Base-by-base conservation (phyloP, 2,113 vertebrate species). In the Myxocyprinus asiaticus region DNA sequence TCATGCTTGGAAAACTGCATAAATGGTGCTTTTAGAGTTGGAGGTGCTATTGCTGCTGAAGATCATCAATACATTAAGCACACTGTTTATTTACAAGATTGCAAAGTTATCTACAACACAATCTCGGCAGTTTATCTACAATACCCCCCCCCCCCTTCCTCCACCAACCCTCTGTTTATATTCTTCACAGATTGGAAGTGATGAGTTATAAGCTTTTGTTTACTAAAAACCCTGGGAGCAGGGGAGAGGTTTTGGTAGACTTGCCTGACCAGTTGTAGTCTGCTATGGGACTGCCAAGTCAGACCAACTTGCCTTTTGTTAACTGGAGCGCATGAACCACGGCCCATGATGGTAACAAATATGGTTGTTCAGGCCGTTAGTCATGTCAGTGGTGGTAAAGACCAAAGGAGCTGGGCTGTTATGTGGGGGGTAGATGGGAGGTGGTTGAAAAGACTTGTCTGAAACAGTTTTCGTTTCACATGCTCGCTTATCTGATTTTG, bases 281-380 rank as follows among this genome's bases (percentile, higher is more conserved):
- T 92, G 88, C 88, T 74, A 85, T 88, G 88, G 88, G 85, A 86
- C 88, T 89, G 87, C 86, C 88, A 93, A 91, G 86, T 86, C 22
- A 33, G 22, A 1, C 22, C 22, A 33, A 33, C 22, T 33, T 91
- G 91, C 90, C 91, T 88, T 80, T 82, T n/a, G 85, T 84, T 85
- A 89, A 88, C 85, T 82, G 87, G 0, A 84, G 65, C 84, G 85
- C 70, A 82, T 90, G 82, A 90, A 91, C 91, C 22, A 33, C 3
- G 22, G 22, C 22, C 66, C 87, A 86, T 86, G 15, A 63, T 45
- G 22, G 22, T 33, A 33, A 33, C 22, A 75, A 63, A 87, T 82
- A 83, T 90, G 90, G 90, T 88, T 81, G 88, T 0, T 85, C 67
- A 88, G 90, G 87, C 89, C 77, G 84, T 62, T 76, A 55, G 83